phyloP scores from a whole-genome alignment of 2,888 invertebrate species.

The Perithous albicinctus region DNA sequence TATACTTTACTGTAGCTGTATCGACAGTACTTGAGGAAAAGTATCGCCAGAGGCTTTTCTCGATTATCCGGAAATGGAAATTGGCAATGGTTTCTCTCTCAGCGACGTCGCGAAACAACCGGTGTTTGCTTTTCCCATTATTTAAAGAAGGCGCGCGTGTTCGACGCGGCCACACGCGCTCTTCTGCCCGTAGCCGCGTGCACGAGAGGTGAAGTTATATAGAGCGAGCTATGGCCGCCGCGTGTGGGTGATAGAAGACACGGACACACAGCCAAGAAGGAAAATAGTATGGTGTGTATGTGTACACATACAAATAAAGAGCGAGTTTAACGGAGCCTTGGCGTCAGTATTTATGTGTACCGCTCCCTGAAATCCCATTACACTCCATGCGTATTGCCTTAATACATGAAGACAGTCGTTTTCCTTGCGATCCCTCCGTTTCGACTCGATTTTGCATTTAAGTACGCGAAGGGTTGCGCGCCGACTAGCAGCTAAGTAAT shows the following conservation, averaged over 20 bases:
- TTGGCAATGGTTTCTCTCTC: constrained; percentile 55
- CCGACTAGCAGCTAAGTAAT: constrained; percentile 56
- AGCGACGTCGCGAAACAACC: no score
- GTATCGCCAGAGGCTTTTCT: constrained; percentile 31
- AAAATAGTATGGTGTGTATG: constrained; percentile 41
- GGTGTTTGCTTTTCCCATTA: constrained; percentile 62
- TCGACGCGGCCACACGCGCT: constrained; percentile 20
- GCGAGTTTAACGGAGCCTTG: constrained; percentile 34
- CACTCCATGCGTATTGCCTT: constrained; percentile 49
- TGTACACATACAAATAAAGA: no score
- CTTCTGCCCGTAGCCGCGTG: constrained; percentile 7
- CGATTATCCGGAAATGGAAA: constrained; percentile 62
- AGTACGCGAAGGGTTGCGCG: constrained; percentile 58
- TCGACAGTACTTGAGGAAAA: constrained; percentile 22
- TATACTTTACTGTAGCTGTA: background rate
- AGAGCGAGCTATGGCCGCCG: background rate
- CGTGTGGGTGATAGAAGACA: background rate
- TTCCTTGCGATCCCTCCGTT: background rate
- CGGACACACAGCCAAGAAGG: no score
- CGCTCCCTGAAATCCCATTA: constrained; percentile 57
- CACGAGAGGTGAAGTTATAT: constrained; percentile 38
- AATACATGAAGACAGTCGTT: constrained; percentile 44
- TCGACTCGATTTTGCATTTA: constrained; percentile 31
- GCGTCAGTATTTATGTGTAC: constrained; percentile 39
- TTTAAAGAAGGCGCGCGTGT: constrained; percentile 53